Evolutionary conservation across 1,140 invertebrate species (phyloP), one percentile per base, ranked within the genome.

Genomic region (Penaeus chinensis): DNA sequence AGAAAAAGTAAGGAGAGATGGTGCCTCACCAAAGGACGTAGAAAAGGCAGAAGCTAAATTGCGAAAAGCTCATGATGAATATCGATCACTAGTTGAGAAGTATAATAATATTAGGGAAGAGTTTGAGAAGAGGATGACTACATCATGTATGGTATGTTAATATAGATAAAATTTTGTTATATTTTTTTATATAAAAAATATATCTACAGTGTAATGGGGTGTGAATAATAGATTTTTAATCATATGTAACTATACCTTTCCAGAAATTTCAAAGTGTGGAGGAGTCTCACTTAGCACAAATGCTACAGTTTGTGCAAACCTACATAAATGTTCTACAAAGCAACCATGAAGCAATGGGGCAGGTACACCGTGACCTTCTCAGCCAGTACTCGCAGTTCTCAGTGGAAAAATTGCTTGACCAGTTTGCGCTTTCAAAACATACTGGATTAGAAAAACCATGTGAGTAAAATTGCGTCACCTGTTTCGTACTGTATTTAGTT

Each of bases 11-110:
- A 95, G 94, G 88, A 97, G 97, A 93, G 98, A 99, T 91, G 97
- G 96, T 94, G 95, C 95, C 60, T 97, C 97, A 47, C 94, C 95
- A 69, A 97, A 96, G 92, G 97, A 99, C 91, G 93, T 98, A 84
- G 98, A 99, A 93, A 99, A 98, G 92, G 95, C 96, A 89, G 98
- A 99, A 93, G 93, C 94, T 4, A 98, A 98, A 92, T 94, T 97
- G 87, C 97, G 96, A 92, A 98, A 98, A 93, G 94, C 97, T 69
- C 96, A 98, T 92, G 98, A 99, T 92, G 98, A 99, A 90, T 98
- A 99, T 91, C 97, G 96, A 92, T 92, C 93, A 78, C 94, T 97
- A 83, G 95, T 98, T 78, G 97, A 98, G 79, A 99, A 98, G 92
- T 98, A 99, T 92, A 95, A 94, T 89, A 92, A 94, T 24, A 95